Evolutionary conservation across 2,888 invertebrate species (phyloP).

Genomic region (Scaptomyza reducta): DNA sequence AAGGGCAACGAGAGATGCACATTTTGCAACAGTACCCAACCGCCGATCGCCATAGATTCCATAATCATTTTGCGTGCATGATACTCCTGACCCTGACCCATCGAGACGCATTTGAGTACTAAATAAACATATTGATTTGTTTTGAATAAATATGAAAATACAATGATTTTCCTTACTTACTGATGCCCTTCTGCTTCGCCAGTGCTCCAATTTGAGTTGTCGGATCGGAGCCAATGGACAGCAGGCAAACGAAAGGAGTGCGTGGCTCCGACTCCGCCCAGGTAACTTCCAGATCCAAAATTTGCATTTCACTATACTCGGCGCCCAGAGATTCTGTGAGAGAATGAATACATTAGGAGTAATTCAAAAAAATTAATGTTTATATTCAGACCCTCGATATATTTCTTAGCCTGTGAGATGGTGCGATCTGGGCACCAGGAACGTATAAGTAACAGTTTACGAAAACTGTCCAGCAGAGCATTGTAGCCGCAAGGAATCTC

Average conservation of each 20-base stretch:
- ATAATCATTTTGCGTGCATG: slow-evolving; percentile 93
- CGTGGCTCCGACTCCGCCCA: slow-evolving; percentile 95
- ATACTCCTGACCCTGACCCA: slow-evolving; percentile 98
- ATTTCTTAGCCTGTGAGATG: slow-evolving; percentile 95
- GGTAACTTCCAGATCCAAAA: slow-evolving; percentile 95
- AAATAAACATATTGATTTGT: neutral
- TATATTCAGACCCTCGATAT: slow-evolving; percentile 90
- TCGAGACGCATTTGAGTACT: slow-evolving; percentile 94
- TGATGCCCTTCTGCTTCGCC: slow-evolving; percentile 93
- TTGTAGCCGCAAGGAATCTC: slow-evolving; percentile 95
- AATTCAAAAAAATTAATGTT: neutral
- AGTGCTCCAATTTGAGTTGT: slow-evolving; percentile 95
- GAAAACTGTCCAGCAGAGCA: slow-evolving; percentile 93
- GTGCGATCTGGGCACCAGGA: slow-evolving; percentile 98
- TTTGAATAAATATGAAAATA: neutral
- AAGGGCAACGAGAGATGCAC: slow-evolving; percentile 98
- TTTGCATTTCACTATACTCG: slow-evolving; percentile 95
- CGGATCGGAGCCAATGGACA: slow-evolving; percentile 98
- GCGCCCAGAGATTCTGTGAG: slow-evolving; percentile 90
- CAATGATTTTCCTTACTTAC: slow-evolving; percentile 85
- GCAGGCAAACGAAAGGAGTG: slow-evolving; percentile 95
- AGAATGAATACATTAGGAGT: neutral
- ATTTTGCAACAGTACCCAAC: slow-evolving; percentile 97
- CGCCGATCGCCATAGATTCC: slow-evolving; percentile 91
- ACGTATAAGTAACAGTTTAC: slow-evolving; percentile 93